Base-by-base conservation (phyloP, 2,888 invertebrate species). In the Pristionchus fissidentatus region DNA sequence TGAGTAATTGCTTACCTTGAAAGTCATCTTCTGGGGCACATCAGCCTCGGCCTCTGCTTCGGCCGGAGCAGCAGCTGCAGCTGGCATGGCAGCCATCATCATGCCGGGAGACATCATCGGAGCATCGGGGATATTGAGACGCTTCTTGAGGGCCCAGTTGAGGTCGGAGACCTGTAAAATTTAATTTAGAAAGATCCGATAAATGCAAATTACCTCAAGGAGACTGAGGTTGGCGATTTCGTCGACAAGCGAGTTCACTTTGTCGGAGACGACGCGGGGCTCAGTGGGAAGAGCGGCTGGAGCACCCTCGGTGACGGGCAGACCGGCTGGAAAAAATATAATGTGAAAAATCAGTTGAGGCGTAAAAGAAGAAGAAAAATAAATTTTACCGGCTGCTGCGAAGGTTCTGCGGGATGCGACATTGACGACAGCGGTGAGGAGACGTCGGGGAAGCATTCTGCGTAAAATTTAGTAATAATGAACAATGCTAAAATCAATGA, bases 61-160 rank as follows among this genome's bases (percentile, higher is more conserved):
- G 46, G 41, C 86, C 3, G 85, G 85, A 19, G 86, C 83, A 35
- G 88, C 87, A 77, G 89, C 86, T 19, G 90, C 89, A 43, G 87
- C 87, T 32, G 89, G 85, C n/a, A 87, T 87, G 13, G 88, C 87
- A n/a, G 88, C 85, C 85, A 87, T 88, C 83, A 88, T 87, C 80
- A 89, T 87, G 19, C 88, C 87, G 35, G 89, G 85, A 10, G 89
- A 85, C 89, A 92, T 89, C 81, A 91, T 83, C 46, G 91, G 92
- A 60, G 88, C 87, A 85, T 92, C 92, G 75, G 90, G 88, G 73
- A 92, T 90, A 86, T 92, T 92, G 73, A 92, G 87, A 15, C 88
- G 86, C 85, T 92, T 92, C 85, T 92, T 92, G 62, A 92, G 86
- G 52, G 91, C 92, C 87, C 88, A 90, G 86, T 92, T 92, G 35